Evolutionary conservation across 2,797 vertebrate genomes (phyloP), one percentile per base, ranked within the genome.

Genomic region (Chromis chromis): DNA sequence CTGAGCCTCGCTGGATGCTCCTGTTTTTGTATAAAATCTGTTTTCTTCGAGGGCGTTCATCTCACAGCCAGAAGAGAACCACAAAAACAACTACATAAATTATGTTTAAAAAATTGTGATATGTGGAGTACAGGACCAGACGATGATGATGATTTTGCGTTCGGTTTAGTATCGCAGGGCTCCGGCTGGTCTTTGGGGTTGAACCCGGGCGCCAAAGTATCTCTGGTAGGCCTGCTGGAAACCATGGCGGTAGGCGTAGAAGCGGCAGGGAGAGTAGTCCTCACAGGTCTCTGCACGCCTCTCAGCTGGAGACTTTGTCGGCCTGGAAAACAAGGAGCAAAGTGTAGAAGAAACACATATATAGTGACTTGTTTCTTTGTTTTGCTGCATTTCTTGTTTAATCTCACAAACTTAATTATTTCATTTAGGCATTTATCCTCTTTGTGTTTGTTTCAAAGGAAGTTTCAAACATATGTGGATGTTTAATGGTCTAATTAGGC

Each of bases 241-340:
- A 19, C 98, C 98, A 0, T 94, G 80, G 76, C 61, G 80, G 8
- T 74, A 70, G 27, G 97, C 96, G 0, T 95, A 96, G 65, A 68
- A 70, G 49, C 96, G 96, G 0, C 98, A 99, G 1, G 94, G 95
- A 1, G 80, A 84, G 82, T 90, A 95, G 74, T 97, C 95, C 76
- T 99, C 98, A 0, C 98, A 99, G 59, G 86, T 93, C 93, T 99
- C 97, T 4, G 96, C 89, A 53, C 93, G 95, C 4, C 74, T 70
- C 91, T 99, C 98, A 0, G 89, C 82, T 1, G 76, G 82, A 0
- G 93, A 87, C 90, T 97, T 99, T n/a, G 92, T 78, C 70, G 83
- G 67, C 90, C 96, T 97, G 88, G 46, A 77, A 11, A 21, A 14
- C 24, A 33, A 49, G 11, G 65, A 9, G 21, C 44, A 12, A 33